A percentile compares a stretch with the other conserved stretches of the same genome.
phyloP scores from a whole-genome alignment of 1,140 invertebrate species.

The Aphelinus atriplicis region DNA sequence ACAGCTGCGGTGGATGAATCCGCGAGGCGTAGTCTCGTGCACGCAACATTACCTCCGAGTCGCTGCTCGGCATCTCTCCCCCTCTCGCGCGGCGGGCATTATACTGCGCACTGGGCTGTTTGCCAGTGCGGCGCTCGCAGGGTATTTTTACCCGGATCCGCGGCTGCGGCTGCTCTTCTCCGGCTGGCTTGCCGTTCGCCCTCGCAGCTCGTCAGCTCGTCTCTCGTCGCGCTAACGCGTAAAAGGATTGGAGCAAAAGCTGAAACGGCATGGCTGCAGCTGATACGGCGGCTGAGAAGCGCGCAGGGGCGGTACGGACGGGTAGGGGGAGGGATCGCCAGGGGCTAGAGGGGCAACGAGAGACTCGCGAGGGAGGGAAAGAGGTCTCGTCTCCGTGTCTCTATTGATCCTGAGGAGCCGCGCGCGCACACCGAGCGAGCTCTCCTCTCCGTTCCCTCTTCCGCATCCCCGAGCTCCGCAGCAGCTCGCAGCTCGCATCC shows the following conservation, averaged over 20 bases:
- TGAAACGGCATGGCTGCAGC: too few relatives aligned
- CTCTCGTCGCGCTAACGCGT: not conserved
- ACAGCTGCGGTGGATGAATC: conserved; percentile 54
- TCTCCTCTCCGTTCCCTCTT: conserved; percentile 54
- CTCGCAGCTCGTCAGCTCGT: too few relatives aligned
- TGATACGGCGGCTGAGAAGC: conserved; percentile 35
- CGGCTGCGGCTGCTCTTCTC: too few relatives aligned
- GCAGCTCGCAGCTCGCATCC: conserved; percentile 16
- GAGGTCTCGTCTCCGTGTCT: conserved; percentile 66
- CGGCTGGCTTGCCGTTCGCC: too few relatives aligned
- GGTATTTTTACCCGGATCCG: too few relatives aligned
- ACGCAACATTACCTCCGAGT: conserved; percentile 62
- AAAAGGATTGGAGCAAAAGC: conserved; percentile 7
- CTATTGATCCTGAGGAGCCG: conserved; percentile 66
- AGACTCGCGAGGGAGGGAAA: conserved; percentile 48
- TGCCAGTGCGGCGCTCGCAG: too few relatives aligned
- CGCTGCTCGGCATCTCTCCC: not conserved
- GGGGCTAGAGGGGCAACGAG: conserved; percentile 6
- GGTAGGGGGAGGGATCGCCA: conserved; percentile 8
- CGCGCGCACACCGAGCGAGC: conserved; percentile 58
- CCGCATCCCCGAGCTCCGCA: conserved; percentile 17
- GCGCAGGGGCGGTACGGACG: conserved; percentile 41
- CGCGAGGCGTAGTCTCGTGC: conserved; percentile 62
- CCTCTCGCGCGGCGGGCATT: too few relatives aligned
- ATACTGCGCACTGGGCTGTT: too few relatives aligned